Evolutionary conservation across 2,888 invertebrate species (phyloP), one percentile per base, ranked within the genome.

Genomic region (Tachina grossa): DNA sequence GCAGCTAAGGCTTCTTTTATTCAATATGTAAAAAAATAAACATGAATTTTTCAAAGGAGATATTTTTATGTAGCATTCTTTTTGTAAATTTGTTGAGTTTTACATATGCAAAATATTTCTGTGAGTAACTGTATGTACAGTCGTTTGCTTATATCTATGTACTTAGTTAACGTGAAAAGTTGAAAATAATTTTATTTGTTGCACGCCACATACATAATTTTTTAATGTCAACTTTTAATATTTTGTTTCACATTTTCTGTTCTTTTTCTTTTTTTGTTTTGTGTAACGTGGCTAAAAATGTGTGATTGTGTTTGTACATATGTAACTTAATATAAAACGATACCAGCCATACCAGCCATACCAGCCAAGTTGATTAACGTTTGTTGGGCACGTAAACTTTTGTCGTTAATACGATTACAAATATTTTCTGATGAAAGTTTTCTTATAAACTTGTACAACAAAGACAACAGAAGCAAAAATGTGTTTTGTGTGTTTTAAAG

Each of bases 161-260:
- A 22, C 49, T 22, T 76, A 59, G 69, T 75, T 78, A 89, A 88
- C 89, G 90, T 88, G 88, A 88, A 89, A 90, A 89, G 89, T 90
- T 89, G 88, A 89, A 89, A 89, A 90, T 89, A 90, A 90, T 90
- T 89, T 90, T 31, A 31, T 31, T 89, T 88, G 89, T 79, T 89
- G 90, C 90, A 87, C 87, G 88, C 88, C 88, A 84, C 87, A 87
- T 85, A 84, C 87, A 87, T 87, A 83, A 84, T 76, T 78, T 75
- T 86, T 83, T 89, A 89, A 90, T 90, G 91, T 90, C 91, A 91
- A 90, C 90, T 89, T 83, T 88, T 89, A 86, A 88, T 88, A 87
- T 88, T 89, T 88, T 88, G 87, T 88, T 87, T 90, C 88, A 74
- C 88, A 89, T 65, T 16, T 66, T 72, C 31, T 45, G 45, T 14